Base-by-base conservation (phyloP, 1,140 invertebrate genomes). In the Drosophila pandora region DNA sequence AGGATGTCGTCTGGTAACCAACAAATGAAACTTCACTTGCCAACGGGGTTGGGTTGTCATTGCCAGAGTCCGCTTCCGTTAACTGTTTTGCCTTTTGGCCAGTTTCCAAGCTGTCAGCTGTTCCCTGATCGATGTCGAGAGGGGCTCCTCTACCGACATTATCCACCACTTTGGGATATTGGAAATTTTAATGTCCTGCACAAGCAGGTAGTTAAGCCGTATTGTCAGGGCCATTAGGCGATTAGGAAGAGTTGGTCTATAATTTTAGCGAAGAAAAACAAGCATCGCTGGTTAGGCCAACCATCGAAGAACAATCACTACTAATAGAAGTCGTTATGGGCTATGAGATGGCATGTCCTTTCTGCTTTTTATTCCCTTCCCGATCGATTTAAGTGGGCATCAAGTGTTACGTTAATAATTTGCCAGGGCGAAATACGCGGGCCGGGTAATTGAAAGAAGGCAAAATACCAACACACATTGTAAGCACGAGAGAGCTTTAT, bases 401-500 rank as follows among this genome's bases (percentile, higher is more conserved):
- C 60, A 79, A 88, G 83, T 87, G 83, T 76, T 88, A 87, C 83
- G 79, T 87, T 88, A 83, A 88, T 87, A 88, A 87, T 87, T 87
- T 87, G 71, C 53, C 57, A 49, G 45, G 53, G 37, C 55, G 48
- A 76, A 74, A 74, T 65, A 43, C 70, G 57, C 34, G 34, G 28
- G 41, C 47, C 71, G 37, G 70, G 64, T 87, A 88, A 87, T 87
- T 87, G 82, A 87, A 69, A 74, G 61, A 76, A 68, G 34, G 65
- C 41, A 83, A 83, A 83, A 87, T 87, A 76, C 84, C 83, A 87
- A 68, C 71, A 70, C 78, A 85, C 82, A 87, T 85, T 77, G 73
- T 74, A 65, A 67, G 80, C 80, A 74, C 78, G 69, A 67, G 81
- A 88, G 83, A 88, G 83, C 84, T 88, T 88, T 88, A 88, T 88